phyloP scores from a whole-genome alignment of 2,797 vertebrate genomes.

The Psittacula derbiana region DNA sequence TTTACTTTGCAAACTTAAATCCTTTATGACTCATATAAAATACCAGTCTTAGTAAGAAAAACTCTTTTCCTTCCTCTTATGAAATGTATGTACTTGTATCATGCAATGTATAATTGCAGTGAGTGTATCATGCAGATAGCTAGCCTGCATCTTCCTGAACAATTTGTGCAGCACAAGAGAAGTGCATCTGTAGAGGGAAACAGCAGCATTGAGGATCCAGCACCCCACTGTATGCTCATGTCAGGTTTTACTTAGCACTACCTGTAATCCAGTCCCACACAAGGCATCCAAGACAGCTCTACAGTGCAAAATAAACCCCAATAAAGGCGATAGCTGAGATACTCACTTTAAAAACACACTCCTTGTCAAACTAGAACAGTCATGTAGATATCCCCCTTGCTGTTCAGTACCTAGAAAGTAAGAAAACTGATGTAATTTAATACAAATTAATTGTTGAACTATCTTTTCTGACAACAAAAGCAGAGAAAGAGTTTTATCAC shows the following conservation, averaged over 20 bases:
- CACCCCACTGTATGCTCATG: background rate
- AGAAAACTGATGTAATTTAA: background rate
- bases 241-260: background rate
- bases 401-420: background rate
- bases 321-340: background rate
- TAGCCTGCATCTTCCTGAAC: background rate
- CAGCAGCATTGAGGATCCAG: rapidly evolving
- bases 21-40: background rate
- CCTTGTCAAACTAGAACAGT: background rate
- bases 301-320: background rate
- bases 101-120: background rate
- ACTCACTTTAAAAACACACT: background rate
- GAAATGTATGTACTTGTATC: background rate
- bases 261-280: background rate
- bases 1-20: background rate
- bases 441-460: background rate
- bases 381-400: background rate
- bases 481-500: background rate
- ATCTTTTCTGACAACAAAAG: background rate
- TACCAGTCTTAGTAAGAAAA: background rate
- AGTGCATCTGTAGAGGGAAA: background rate
- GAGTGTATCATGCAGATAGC: background rate
- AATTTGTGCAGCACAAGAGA: background rate
- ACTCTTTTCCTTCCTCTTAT: background rate
- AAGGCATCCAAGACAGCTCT: background rate